Base-by-base conservation (phyloP, 64 coral and sea anemone genomes). In the Actinia equina region DNA sequence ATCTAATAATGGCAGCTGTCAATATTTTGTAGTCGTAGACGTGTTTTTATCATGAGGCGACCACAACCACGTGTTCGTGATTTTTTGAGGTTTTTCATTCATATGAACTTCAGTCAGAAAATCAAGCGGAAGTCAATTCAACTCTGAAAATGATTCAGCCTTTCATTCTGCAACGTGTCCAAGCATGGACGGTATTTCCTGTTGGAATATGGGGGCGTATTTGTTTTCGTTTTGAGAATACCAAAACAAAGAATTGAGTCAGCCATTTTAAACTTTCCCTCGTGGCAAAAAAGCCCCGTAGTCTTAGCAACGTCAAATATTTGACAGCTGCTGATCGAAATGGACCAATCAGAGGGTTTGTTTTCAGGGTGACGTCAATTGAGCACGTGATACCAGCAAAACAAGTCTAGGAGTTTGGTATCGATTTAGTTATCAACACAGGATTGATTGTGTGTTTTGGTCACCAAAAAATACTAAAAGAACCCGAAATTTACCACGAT, bases 381-480 rank as follows among this genome's bases (percentile, higher is more conserved):
- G 57, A 55, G 89, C 94, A 96, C 94, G 94, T 96, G 94, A 96
- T 96, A 52, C 56, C 70, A 96, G 82, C 91, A 92, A 93, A 93
- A 96, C 88, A 85, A 88, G 81, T 86, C 83, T 58, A 82, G 84
- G 91, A 86, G 91, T 93, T 93, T 85, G 79, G 41, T 90, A 87
- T 87, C 79, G 88, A 92, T 82, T 71, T 74, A 74, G 69, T 41
- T 74, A 74, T 26, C 69, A 74, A 74, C 69, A 74, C 69, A 74
- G 44, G 71, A 77, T 86, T 41, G 83, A 85, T 74, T 41, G 84
- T 80, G 49, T 57, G 71, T 85, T 77, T 80, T 86, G 83, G 44
- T 26, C 49, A 59, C n/a, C n/a, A 46, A 78, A 85, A 49, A 17
- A 18, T 18, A n/a, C 43, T 57, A 64, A 84, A 85, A 86, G 53